Base-by-base conservation (phyloP, 2,113 vertebrate genomes). In the Parus major region DNA sequence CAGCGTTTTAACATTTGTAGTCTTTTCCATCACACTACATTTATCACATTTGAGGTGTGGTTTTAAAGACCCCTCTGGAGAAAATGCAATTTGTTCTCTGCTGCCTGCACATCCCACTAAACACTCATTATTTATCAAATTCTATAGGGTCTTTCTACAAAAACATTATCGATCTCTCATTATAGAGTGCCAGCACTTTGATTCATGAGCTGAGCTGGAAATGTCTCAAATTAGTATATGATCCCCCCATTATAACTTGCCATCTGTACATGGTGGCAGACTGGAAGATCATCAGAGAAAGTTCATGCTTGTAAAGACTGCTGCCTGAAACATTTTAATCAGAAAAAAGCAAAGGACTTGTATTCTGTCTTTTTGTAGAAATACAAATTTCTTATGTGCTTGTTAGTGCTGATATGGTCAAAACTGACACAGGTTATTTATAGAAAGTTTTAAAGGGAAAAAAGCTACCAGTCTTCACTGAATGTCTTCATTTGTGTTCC, bases 71-170 rank as follows among this genome's bases (percentile, higher is more conserved):
- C 53, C 39, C 92, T 94, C 80, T 94, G 82, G 84, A 93, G 93
- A 81, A 97, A 93, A 92, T 57, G 56, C 88, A 89, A 91, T 96
- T 96, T 96, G 75, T 94, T 91, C 75, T 94, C 78, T 94, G 77
- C 92, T 90, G 88, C 85, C 59, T 96, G 55, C 35, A 86, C 84
- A 78, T 97, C 95, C 93, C 52, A 88, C 92, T 93, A 96, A 97
- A 95, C 44, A 64, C 50, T 95, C 93, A 93, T 97, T 93, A 97
- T 95, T 98, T 95, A 96, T 90, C 92, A 95, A 96, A 95, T 94
- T 93, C 93, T 96, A 84, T 94, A 94, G 89, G 82, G 49, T 96
- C 56, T 95, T 85, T 84, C 82, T 86, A 36, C 88, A 88, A 93
- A 97, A 97, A 91, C 50, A 61, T 42, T 77, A 95, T 96, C 2